Evolutionary conservation across 2,888 invertebrate species (phyloP).

Genomic region (Rhodophaea formosa): DNA sequence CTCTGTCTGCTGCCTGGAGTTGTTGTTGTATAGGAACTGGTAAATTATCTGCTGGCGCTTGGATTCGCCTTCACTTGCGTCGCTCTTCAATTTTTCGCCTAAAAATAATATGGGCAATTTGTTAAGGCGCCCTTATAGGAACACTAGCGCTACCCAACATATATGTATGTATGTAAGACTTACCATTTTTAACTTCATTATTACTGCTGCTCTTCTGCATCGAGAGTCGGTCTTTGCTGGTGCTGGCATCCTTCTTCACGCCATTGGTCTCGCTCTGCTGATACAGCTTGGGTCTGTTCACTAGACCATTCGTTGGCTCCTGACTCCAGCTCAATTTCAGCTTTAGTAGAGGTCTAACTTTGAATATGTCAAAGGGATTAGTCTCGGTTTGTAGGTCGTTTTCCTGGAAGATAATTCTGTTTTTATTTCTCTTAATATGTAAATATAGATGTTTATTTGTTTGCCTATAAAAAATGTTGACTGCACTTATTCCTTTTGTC

Average conservation of each 20-base stretch:
- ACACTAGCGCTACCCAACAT: too few relatives aligned
- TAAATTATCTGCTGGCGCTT: constrained; percentile 91
- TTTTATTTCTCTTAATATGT: neutral
- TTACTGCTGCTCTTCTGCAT: constrained; percentile 50
- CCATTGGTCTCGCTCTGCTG: constrained; percentile 66
- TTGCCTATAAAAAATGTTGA: too few relatives aligned
- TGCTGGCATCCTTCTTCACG: constrained; percentile 54
- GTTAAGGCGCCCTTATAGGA: too few relatives aligned
- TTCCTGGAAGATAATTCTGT: constrained; percentile 49
- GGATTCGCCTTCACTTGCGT: constrained; percentile 45
- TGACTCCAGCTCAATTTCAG: constrained; percentile 92
- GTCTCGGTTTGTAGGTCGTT: constrained; percentile 66
- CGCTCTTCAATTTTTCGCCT: constrained; percentile 60
- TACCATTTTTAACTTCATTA: constrained; percentile 63
- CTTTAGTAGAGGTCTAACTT: constrained; percentile 90
- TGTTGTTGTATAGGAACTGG: constrained; percentile 97
- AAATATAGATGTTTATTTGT: too few relatives aligned
- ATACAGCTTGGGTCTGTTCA: constrained; percentile 84
- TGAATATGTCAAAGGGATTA: constrained; percentile 87
- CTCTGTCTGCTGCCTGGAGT: constrained; percentile 96
- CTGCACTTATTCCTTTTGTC: too few relatives aligned
- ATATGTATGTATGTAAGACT: too few relatives aligned
- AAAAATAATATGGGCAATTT: neutral
- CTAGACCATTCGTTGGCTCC: constrained; percentile 84
- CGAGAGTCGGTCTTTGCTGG: constrained; percentile 55